Evolutionary conservation across 1,140 invertebrate genomes (phyloP).

Genomic region (Trichoplusia ni): DNA sequence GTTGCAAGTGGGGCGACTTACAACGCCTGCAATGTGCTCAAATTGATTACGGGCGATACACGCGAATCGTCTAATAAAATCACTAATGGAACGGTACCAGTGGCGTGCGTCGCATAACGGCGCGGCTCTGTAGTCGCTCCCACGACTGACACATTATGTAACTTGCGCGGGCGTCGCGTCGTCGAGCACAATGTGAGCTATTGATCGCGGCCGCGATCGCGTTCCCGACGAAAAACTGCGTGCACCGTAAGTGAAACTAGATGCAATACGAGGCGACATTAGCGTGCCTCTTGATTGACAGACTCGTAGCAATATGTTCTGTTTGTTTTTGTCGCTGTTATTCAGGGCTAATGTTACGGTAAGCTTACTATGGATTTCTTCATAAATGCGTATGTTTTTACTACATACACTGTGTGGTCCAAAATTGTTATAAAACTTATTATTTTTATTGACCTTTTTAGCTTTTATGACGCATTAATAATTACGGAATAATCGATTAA

Average conservation of each 20-base stretch:
- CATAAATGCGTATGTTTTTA: no score
- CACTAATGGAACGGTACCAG: conserved; percentile 77
- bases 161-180: conserved; percentile 57
- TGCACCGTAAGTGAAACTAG: conserved; percentile 62
- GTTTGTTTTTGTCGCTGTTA: conserved; percentile 2
- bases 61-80: conserved; percentile 80
- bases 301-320: background rate
- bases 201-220: conserved; percentile 61
- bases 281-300: conserved; percentile 13
- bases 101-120: conserved; percentile 78
- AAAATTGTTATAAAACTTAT: background rate
- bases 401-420: background rate
- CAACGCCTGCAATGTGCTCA: conserved; percentile 56
- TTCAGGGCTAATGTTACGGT: conserved; percentile 4
- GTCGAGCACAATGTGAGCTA: conserved; percentile 62
- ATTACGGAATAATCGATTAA: background rate
- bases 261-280: conserved; percentile 46
- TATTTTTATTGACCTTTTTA: background rate
- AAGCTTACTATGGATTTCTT: conserved; percentile 1
- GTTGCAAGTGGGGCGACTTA: conserved; percentile 62
- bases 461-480: background rate
- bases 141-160: conserved; percentile 75
- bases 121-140: conserved; percentile 56
- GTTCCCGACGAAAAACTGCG: conserved; percentile 57
- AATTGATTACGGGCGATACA: conserved; percentile 77